Percentiles rank a stretch among this genome's conserved stretches.
These are phyloP conservation scores for Emydura subglobosa DNA, from an alignment of 2,113 vertebrate genomes.

Conservation along the genomic window DNA sequence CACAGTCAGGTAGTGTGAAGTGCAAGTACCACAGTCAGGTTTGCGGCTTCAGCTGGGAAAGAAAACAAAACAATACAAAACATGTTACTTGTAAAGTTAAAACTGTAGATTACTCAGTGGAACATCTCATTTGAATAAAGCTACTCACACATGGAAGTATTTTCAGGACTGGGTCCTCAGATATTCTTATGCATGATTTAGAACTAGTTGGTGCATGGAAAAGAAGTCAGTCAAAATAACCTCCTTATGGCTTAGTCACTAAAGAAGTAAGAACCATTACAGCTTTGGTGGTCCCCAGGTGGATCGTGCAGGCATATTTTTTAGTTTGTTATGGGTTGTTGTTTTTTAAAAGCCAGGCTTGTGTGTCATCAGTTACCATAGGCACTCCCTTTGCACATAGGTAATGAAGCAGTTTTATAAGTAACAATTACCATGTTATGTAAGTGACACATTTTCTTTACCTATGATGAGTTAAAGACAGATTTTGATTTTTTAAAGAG, in stretches of 20 bases:
- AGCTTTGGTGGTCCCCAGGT: neutral
- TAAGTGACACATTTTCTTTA: constrained; percentile 30
- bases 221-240: neutral
- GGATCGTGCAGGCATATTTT: neutral
- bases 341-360: neutral
- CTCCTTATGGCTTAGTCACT: neutral
- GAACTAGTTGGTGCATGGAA: neutral
- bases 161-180: neutral
- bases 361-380: neutral
- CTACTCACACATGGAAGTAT: neutral
- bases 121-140: neutral
- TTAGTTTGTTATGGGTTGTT: neutral
- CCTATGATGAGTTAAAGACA: constrained; percentile 51
- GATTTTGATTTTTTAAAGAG: constrained; percentile 38
- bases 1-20: neutral
- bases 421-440: neutral
- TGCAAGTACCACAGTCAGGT: neutral
- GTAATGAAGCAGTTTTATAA: neutral
- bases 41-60: neutral
- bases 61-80: neutral
- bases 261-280: neutral
- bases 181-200: neutral
- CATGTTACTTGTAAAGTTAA: neutral
- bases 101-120: neutral
- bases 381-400: neutral